Conservation (phyloP, 2,113 vertebrate genomes). For the Corythaeola cristata region DNA sequence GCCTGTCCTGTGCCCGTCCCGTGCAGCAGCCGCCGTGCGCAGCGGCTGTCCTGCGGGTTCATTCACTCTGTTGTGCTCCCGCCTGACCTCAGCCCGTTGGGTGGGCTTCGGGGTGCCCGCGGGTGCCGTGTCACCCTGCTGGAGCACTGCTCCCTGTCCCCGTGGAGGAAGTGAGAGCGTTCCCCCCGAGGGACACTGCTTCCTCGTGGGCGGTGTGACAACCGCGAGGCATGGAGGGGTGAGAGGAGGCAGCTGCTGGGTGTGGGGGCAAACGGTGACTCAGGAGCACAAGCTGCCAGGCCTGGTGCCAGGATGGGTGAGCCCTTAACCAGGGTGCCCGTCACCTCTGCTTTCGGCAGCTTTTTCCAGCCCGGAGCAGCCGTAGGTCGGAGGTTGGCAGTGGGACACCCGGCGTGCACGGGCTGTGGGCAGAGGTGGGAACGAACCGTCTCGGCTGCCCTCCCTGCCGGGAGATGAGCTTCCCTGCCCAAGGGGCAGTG, state of each 20-base stretch:
- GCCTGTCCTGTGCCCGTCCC: not conserved
- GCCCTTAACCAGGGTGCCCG: not conserved
- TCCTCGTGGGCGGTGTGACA: not conserved
- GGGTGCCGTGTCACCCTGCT: too few species aligned
- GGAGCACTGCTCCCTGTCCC: not conserved
- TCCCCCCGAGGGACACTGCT: not conserved
- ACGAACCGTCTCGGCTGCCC: not conserved
- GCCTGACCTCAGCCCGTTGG: fast-evolving
- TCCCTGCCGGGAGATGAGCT: not conserved
- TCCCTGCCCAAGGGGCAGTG: too few species aligned
- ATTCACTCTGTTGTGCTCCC: fast-evolving
- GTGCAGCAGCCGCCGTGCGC: fast-evolving
- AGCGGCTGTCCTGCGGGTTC: not conserved
- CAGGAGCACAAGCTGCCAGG: not conserved
- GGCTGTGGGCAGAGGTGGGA: not conserved
- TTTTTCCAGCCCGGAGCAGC: not conserved
- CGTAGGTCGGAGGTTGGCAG: not conserved
- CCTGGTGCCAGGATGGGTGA: not conserved
- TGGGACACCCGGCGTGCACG: fast-evolving
- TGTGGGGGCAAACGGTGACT: not conserved
- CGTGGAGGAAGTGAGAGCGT: not conserved
- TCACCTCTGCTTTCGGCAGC: not conserved
- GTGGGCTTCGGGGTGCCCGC: not conserved
- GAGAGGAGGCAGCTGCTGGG: not conserved
- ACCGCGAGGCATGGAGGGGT: fast-evolving